Conservation (phyloP, 1,140 invertebrate genomes). For the Eulimnadia texana region DNA sequence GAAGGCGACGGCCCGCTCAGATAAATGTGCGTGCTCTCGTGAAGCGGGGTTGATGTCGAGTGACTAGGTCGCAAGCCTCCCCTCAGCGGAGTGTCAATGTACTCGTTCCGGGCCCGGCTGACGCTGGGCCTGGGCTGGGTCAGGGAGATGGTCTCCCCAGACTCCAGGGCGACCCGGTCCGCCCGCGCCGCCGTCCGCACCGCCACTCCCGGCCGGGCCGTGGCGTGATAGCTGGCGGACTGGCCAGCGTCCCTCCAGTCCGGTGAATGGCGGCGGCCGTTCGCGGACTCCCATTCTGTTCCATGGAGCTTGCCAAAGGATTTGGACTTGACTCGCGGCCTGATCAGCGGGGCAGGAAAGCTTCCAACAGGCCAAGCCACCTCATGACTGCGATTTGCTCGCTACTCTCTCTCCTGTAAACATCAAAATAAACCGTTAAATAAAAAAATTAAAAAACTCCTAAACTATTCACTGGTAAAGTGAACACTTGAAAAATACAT, state of each 20-base stretch:
- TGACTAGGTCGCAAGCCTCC: slow-evolving; percentile 24
- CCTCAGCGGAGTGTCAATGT: slow-evolving; percentile 62
- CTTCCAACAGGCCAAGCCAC: background rate
- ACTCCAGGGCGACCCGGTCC: background rate
- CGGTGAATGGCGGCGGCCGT: background rate
- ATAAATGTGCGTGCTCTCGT: slow-evolving; percentile 22
- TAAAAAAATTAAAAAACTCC: no score
- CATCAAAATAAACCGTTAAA: background rate
- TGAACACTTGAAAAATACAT: no score
- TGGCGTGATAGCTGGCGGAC: background rate
- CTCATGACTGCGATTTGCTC: background rate
- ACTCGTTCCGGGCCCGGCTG: slow-evolving; percentile 62
- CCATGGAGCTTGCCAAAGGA: no score
- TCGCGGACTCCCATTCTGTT: background rate
- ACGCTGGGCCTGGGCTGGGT: slow-evolving; percentile 55
- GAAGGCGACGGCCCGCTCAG: slow-evolving; percentile 9
- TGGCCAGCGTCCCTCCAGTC: background rate
- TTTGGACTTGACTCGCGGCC: no score
- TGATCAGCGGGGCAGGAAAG: background rate
- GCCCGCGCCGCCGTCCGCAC: background rate
- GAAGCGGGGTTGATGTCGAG: slow-evolving; percentile 10
- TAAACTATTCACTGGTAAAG: no score
- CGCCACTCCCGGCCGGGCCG: background rate
- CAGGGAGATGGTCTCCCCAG: slow-evolving; percentile 32
- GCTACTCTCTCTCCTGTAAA: background rate